A percentile compares a stretch with the other conserved stretches of the same genome.
Conservation (phyloP, 2,888 invertebrate species). For the Tupiocoris notatus region DNA sequence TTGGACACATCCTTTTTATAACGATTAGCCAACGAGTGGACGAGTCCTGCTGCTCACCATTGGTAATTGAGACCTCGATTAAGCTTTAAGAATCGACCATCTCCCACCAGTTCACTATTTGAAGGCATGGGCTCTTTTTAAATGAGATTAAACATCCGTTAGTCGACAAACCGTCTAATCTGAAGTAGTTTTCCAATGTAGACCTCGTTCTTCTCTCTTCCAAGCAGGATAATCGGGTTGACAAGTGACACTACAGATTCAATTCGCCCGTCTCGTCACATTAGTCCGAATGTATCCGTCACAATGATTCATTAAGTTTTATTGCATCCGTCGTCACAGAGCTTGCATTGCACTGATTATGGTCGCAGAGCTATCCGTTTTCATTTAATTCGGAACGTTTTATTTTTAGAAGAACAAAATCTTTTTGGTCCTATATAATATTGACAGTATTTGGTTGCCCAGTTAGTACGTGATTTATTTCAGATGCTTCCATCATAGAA, state of each 20-base stretch:
- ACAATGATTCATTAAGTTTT: conserved; percentile 35
- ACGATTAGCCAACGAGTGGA: conserved; percentile 32
- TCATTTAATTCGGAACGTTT: neutral
- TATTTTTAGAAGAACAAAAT: too few species aligned
- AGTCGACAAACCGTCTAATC: conserved; percentile 25
- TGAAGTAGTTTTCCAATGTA: conserved; percentile 38
- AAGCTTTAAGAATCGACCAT: conserved; percentile 20
- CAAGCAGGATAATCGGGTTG: conserved; percentile 32
- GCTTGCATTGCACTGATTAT: neutral
- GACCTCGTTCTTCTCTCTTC: conserved; percentile 16
- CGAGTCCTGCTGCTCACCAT: conserved; percentile 24
- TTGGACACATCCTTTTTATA: conserved; percentile 40
- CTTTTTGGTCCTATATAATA: too few species aligned
- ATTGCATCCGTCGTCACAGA: conserved; percentile 3
- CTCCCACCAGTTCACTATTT: neutral
- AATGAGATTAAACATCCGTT: conserved; percentile 40
- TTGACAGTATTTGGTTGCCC: too few species aligned
- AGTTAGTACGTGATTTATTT: too few species aligned
- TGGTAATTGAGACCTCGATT: conserved; percentile 41
- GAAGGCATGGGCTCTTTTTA: conserved; percentile 23
- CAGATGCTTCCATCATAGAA: too few species aligned
- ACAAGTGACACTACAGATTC: conserved; percentile 41
- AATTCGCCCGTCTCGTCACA: conserved; percentile 26
- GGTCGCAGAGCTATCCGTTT: neutral
- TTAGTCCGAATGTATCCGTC: conserved; percentile 13